Base-by-base conservation (phyloP, 2,797 vertebrate genomes). In the Pogonophryne albipinna region DNA sequence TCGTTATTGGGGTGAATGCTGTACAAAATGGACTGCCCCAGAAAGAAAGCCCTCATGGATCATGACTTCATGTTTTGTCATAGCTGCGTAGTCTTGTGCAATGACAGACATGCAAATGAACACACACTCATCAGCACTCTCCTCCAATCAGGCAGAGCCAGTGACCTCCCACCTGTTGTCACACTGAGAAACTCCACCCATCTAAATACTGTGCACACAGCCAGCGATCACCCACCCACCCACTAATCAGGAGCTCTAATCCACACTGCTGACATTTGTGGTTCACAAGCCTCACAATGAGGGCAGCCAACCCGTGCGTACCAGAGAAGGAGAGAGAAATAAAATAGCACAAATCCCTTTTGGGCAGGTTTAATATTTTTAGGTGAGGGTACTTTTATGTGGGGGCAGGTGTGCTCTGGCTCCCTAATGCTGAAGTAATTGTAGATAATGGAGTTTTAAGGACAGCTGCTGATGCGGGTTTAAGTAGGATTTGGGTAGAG, bases 361-460 rank as follows among this genome's bases (percentile, higher is more conserved):
- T 91, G 88, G 79, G 84, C 73, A 78, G 84, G 80, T 92, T 88
- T 91, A 82, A 90, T 93, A 90, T 92, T 90, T 92, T 89, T 89
- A 87, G 82, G 71, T 57, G 65, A 86, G 82, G 81, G 76, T 72
- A 82, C 85, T 89, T 92, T 90, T 87, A 87, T 89, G 84, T 87
- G 78, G 86, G 90, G 89, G 87, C 90, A 91, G 91, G 88, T 93
- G 92, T 91, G 85, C 84, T 76, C 83, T 17, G 58, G 71, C 84
- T 89, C 88, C 88, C 88, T 93, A 88, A 92, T 92, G 91, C 89
- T 92, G 87, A 87, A 92, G 90, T 94, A 94, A 95, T 94, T 93
- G 93, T 92, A 89, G 93, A 94, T 95, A 95, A 95, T 94, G 91
- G 93, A 91, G 90, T 94, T 94, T 93, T 93, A 94, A 94, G 92